Base-by-base conservation (phyloP, 2,888 invertebrate genomes). In the Hermaeophaga mercurialis region DNA sequence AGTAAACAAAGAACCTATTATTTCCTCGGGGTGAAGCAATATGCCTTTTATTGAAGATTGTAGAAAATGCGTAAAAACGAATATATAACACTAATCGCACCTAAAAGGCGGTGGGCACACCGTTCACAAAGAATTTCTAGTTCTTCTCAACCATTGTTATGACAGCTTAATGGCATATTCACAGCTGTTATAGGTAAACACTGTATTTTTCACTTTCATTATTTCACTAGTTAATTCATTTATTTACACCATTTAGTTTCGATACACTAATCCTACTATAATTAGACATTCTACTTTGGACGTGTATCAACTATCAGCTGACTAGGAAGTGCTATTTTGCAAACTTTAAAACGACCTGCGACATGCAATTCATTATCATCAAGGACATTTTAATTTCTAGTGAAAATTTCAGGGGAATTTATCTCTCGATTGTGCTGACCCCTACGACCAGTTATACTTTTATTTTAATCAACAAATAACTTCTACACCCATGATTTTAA, bases 141-240 rank as follows among this genome's bases (percentile, higher is more conserved):
- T 66, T 66, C 66, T 71, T 69, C 66, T 64, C 63, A 59, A 66
- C 67, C 71, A 71, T 70, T 64, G 68, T 69, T 64, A 64, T 64
- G 69, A 73, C 71, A 70, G 69, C 63, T 69, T 65, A 66, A 68
- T 71, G 75, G 73, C 75, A 74, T 75, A 74, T 70, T 71, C 71
- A 72, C 75, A 77, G 75, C 75, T 76, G 76, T 75, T 70, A 66
- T 62, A 67, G 63, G 70, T 65, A 69, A 68, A 70, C 64, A 66
- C 62, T 55, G 48, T 19, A 56, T 62, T 58, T 38, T 54, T 54
- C 58, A 62, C 58, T 52, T 56, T 62, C 64, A 64, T 58, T 55
- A 59, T 59, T 47, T 46, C 53, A 56, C 48, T 45, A 28, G 19
- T 39, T 14, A 22, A 36, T 41, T 45, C 28, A 56, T 49, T 54